Evolutionary conservation across 1,140 invertebrate genomes (phyloP).

Genomic region (Tetramorium alpestre): DNA sequence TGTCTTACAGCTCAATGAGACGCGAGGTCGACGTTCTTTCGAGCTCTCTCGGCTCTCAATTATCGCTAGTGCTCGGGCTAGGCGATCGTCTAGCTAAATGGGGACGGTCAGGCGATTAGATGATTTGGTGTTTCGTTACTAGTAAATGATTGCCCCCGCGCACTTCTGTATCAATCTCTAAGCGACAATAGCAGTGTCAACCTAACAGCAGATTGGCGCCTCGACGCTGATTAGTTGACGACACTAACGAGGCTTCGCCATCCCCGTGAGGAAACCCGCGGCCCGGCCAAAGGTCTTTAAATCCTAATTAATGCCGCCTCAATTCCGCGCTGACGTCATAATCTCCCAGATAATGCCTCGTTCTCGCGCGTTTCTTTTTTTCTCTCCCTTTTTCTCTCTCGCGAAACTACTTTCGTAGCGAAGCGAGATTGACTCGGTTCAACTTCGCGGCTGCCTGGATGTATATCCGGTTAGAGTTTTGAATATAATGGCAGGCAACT

Average conservation of each 20-base stretch:
- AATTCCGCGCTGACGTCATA: constrained; percentile 72
- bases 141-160: not conserved
- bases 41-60: constrained; percentile 18
- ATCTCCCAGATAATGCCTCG: constrained; percentile 63
- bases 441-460: constrained; percentile 51
- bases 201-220: constrained; percentile 60
- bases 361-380: not conserved
- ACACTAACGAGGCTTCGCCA: constrained; percentile 78
- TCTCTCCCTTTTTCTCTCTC: not conserved
- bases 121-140: constrained; percentile 26
- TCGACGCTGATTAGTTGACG: constrained; percentile 80
- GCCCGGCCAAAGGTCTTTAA: constrained; percentile 69
- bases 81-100: not conserved
- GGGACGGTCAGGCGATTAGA: constrained; percentile 16
- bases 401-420: constrained; percentile 7
- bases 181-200: constrained; percentile 24
- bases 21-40: not conserved
- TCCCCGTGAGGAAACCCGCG: constrained; percentile 65
- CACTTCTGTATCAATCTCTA: not conserved
- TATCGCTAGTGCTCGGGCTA: constrained; percentile 11
- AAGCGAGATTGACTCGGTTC: constrained; percentile 46
- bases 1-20: constrained; percentile 14
- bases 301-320: constrained; percentile 75
- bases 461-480: constrained; percentile 70
- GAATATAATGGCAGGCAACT: constrained; percentile 68